These are phyloP conservation scores for Falco peregrinus DNA, from an alignment of 2,797 vertebrate species.

Conservation along the genomic window DNA sequence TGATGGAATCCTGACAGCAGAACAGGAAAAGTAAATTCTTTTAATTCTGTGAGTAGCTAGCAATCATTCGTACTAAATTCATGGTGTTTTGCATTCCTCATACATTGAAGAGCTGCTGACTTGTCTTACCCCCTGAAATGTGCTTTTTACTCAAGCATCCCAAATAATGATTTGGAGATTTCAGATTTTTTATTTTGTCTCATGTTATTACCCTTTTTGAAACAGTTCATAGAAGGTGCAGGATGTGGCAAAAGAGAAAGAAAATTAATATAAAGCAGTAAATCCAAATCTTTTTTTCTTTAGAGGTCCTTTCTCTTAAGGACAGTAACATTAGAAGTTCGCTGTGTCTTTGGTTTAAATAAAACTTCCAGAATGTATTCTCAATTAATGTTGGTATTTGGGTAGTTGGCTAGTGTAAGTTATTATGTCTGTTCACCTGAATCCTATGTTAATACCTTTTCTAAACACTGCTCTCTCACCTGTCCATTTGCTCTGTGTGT, in stretches of 20 bases:
- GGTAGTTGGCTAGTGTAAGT: background rate
- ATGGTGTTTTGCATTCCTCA: background rate
- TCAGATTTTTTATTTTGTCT: background rate
- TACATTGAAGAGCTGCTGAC: background rate
- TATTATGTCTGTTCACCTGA: background rate
- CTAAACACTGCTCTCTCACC: background rate
- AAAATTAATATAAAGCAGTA: background rate
- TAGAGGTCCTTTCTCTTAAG: background rate
- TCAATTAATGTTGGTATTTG: background rate
- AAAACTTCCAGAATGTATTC: background rate
- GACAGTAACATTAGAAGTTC: background rate
- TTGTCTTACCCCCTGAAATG: background rate
- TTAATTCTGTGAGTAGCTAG: background rate
- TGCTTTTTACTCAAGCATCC: background rate
- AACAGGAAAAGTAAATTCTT: background rate
- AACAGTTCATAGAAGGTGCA: background rate
- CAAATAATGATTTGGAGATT: background rate
- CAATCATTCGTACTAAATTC: background rate
- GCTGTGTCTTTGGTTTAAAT: background rate
- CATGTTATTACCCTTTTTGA: background rate
- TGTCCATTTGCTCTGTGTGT: background rate
- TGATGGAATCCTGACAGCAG: background rate
- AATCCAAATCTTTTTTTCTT: background rate
- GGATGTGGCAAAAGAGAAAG: background rate
- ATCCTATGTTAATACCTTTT: background rate